A percentile compares a stretch with the other conserved stretches of the same genome.
These are phyloP conservation scores for Poliocrania exsul DNA, from an alignment of 2,797 vertebrate genomes.

Conservation along the genomic window DNA sequence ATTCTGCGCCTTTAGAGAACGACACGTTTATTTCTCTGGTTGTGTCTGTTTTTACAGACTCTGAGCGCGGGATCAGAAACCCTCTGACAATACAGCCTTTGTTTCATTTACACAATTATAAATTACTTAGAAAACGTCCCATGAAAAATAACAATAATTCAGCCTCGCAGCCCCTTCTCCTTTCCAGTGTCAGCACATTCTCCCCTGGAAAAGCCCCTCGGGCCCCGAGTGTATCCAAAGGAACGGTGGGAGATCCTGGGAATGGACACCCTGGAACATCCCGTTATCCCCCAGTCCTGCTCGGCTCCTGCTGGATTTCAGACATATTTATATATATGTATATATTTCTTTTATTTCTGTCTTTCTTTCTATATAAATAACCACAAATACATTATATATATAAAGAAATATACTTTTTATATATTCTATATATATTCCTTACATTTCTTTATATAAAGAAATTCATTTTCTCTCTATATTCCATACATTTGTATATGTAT, in stretches of 20 bases:
- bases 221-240: neutral
- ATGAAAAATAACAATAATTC: constrained; percentile 70
- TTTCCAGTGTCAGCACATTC: constrained; percentile 76
- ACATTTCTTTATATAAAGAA: neutral
- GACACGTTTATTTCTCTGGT: constrained; percentile 20
- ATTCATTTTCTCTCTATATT: neutral
- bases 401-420: neutral
- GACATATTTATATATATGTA: neutral
- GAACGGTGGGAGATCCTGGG: neutral
- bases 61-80: constrained; percentile 73
- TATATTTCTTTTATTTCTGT: neutral
- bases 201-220: neutral
- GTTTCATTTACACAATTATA: constrained; percentile 81
- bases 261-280: neutral
- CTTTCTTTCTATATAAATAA: neutral
- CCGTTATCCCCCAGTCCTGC: neutral
- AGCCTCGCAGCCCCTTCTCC: constrained; percentile 58
- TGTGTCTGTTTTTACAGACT: constrained; percentile 21
- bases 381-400: neutral
- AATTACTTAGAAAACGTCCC: constrained; percentile 76
- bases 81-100: constrained; percentile 76
- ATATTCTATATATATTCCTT: neutral
- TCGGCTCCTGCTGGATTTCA: neutral
- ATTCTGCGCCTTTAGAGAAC: neutral
- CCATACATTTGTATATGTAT: neutral